Percentiles rank a stretch among this genome's conserved stretches.
Conservation (phyloP, 2,113 vertebrate genomes). For the Menidia beryllina region DNA sequence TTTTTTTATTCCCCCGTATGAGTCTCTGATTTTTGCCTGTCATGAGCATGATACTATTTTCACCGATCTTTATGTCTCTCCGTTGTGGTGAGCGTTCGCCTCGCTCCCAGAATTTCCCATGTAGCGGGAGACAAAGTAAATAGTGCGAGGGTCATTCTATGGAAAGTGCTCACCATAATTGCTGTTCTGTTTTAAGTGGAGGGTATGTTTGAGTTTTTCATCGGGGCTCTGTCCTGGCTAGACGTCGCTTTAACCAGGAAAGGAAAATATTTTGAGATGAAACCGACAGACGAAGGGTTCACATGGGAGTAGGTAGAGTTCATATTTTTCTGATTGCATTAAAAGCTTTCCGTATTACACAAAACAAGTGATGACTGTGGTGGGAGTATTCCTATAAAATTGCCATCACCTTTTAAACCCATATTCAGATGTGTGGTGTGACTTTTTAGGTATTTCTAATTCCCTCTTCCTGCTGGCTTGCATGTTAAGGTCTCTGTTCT, state of each 20-base stretch:
- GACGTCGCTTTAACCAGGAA: conserved; percentile 45
- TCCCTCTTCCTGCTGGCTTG: neutral
- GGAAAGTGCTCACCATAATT: conserved; percentile 71
- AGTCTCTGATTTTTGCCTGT: conserved; percentile 28
- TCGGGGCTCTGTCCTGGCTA: conserved; percentile 35
- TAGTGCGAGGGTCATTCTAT: conserved; percentile 65
- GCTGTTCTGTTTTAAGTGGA: conserved; percentile 51
- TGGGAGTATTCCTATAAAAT: conserved; percentile 3
- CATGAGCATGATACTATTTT: conserved; percentile 35
- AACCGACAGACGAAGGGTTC: conserved; percentile 40
- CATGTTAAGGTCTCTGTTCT: conserved; percentile 24
- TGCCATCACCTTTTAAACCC: conserved; percentile 1
- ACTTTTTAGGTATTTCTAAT: conserved; percentile 7
- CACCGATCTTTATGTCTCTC: conserved; percentile 26
- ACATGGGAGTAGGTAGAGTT: conserved; percentile 38
- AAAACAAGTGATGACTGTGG: conserved; percentile 27
- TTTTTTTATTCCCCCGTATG: neutral
- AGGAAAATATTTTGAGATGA: conserved; percentile 57
- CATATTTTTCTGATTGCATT: conserved; percentile 21
- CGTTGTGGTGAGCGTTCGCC: conserved; percentile 24
- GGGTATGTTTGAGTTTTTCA: conserved; percentile 54
- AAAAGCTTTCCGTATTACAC: conserved; percentile 34
- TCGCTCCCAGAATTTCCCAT: conserved; percentile 47
- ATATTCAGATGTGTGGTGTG: neutral
- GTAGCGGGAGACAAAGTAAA: conserved; percentile 52